These are phyloP conservation scores for Leptestheria dahalacensis DNA, from an alignment of 1,140 invertebrate species.

Conservation along the genomic window DNA sequence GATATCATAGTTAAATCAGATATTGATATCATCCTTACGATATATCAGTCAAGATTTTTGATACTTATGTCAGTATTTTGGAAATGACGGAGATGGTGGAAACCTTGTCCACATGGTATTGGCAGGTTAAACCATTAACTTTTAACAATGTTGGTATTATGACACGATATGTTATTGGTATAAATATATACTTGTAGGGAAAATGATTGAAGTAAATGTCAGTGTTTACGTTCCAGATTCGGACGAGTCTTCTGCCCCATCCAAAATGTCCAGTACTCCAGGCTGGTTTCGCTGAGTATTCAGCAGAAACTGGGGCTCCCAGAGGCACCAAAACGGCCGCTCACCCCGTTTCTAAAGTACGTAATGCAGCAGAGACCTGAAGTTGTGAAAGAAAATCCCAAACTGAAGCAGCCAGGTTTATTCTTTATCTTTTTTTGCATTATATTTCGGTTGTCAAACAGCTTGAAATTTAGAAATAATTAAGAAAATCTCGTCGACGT, in stretches of 20 bases:
- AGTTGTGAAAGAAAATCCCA: slow-evolving; percentile 6
- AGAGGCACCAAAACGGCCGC: background rate
- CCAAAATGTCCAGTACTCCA: background rate
- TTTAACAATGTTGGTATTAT: no score
- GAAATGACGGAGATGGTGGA: no score
- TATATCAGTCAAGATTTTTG: no score
- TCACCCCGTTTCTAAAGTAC: slow-evolving; percentile 5
- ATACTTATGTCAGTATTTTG: no score
- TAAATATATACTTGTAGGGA: background rate
- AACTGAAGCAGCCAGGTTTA: background rate
- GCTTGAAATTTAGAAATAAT: background rate
- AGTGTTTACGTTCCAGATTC: background rate
- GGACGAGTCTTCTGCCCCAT: background rate
- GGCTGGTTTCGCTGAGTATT: background rate
- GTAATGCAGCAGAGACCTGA: background rate
- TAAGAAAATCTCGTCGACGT: background rate
- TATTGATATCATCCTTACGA: no score
- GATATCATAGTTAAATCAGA: no score
- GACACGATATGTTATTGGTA: no score
- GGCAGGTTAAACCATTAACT: no score
- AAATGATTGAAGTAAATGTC: background rate
- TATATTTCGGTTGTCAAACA: background rate
- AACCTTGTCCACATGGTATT: no score
- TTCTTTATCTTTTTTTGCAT: background rate
- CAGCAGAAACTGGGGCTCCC: background rate